Conservation (phyloP, 2,113 vertebrate species). For the Catagonus wagneri region DNA sequence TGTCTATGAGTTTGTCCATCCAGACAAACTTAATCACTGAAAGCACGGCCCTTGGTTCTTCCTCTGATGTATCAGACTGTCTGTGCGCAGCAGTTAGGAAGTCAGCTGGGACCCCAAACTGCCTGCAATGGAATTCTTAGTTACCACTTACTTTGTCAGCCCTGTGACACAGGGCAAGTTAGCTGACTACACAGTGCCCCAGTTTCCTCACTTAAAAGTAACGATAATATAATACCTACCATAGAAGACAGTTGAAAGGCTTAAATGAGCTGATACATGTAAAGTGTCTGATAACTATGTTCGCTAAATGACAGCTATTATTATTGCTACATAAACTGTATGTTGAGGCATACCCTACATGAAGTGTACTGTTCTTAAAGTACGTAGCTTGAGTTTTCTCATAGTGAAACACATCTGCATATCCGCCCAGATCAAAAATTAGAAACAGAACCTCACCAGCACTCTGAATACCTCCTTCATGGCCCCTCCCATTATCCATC, state of each 20-base stretch:
- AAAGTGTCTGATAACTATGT: background rate
- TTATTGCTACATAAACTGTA: background rate
- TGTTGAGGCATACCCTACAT: background rate
- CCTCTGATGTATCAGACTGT: background rate
- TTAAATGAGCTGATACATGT: background rate
- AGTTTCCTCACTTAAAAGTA: background rate
- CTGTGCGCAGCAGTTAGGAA: background rate
- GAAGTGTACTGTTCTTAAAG: background rate
- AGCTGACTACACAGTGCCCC: background rate
- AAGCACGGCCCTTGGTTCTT: background rate
- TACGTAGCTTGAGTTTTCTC: background rate
- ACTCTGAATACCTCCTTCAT: background rate
- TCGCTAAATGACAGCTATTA: background rate
- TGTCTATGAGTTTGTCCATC: background rate
- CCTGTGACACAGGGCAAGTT: background rate
- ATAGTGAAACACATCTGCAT: background rate
- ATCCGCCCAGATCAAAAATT: constrained; percentile 6
- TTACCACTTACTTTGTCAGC: background rate
- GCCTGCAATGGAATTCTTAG: background rate
- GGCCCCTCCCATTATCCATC: background rate
- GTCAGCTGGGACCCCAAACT: background rate
- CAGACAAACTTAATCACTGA: background rate
- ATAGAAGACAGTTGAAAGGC: background rate
- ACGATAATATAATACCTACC: background rate
- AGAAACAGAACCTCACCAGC: background rate